A percentile compares a stretch with the other conserved stretches of the same genome.
These are phyloP conservation scores for Epinotia ramella DNA, from an alignment of 2,888 invertebrate species.

Conservation along the genomic window DNA sequence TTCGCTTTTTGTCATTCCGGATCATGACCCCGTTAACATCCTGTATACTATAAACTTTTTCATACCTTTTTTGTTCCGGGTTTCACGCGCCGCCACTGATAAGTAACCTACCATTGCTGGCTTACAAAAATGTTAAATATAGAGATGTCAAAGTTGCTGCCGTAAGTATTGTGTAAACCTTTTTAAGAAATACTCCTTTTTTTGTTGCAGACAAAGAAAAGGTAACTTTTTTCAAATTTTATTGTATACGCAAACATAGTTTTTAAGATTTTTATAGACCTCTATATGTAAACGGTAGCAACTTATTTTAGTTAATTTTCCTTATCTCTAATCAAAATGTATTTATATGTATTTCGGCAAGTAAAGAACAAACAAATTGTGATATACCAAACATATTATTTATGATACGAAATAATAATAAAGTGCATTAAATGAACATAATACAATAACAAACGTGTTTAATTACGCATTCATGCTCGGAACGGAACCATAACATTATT, in stretches of 20 bases:
- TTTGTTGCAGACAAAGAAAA: not conserved
- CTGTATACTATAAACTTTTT: no score
- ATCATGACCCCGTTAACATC: no score
- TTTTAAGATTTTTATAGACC: conserved; percentile 39
- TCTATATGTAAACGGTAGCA: conserved; percentile 36
- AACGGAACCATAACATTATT: not conserved
- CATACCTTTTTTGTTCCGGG: no score
- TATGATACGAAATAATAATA: conserved; percentile 65
- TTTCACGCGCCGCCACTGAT: no score
- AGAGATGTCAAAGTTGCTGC: not conserved
- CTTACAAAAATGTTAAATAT: not conserved
- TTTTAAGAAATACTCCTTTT: not conserved
- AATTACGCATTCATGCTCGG: not conserved
- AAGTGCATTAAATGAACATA: conserved; percentile 57
- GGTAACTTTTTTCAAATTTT: not conserved
- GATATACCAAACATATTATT: conserved; percentile 75
- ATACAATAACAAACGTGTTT: conserved; percentile 37
- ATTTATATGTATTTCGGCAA: conserved; percentile 58
- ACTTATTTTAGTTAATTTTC: conserved; percentile 42
- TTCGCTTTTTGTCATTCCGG: no score
- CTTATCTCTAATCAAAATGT: conserved; percentile 43
- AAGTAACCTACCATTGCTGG: not conserved
- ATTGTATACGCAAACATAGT: conserved; percentile 26
- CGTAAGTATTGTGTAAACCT: not conserved
- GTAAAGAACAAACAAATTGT: conserved; percentile 70